Conservation (phyloP, 1,140 invertebrate genomes). For the Procambarus clarkii region DNA sequence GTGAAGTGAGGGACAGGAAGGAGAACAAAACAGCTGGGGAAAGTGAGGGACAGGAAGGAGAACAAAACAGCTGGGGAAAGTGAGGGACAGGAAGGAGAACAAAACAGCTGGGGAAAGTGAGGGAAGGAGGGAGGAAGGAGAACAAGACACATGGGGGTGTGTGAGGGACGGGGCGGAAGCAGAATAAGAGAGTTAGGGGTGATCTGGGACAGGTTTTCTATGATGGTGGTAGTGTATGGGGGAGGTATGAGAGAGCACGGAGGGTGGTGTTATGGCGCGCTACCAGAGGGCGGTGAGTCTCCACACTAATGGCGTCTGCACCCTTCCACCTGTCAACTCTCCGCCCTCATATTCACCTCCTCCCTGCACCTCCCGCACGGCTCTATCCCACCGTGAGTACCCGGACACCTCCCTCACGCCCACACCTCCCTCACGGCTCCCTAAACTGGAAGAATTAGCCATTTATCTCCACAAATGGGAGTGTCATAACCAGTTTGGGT, state of each 20-base stretch:
- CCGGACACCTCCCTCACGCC: background rate
- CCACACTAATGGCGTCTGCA: slow-evolving; percentile 23
- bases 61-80: too few relatives aligned
- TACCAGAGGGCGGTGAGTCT: background rate
- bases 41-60: too few relatives aligned
- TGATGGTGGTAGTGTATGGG: too few relatives aligned
- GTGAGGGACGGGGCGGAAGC: too few relatives aligned
- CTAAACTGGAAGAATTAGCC: background rate
- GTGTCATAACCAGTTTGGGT: background rate
- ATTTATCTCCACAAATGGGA: background rate
- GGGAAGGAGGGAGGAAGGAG: too few relatives aligned
- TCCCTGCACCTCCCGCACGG: background rate
- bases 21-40: too few relatives aligned
- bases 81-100: too few relatives aligned
- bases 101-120: too few relatives aligned
- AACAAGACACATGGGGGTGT: too few relatives aligned
- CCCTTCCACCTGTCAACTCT: slow-evolving; percentile 4
- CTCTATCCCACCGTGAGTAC: slow-evolving; percentile 22
- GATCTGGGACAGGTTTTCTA: too few relatives aligned
- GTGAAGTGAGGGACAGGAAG: too few relatives aligned
- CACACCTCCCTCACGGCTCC: background rate
- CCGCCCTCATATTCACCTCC: background rate
- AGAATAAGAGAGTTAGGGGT: too few relatives aligned
- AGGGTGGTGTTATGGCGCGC: background rate
- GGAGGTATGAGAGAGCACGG: background rate